These are phyloP conservation scores for Anthopleura xanthogrammica DNA, from an alignment of 92 coral and sea anemone species.

Conservation along the genomic window DNA sequence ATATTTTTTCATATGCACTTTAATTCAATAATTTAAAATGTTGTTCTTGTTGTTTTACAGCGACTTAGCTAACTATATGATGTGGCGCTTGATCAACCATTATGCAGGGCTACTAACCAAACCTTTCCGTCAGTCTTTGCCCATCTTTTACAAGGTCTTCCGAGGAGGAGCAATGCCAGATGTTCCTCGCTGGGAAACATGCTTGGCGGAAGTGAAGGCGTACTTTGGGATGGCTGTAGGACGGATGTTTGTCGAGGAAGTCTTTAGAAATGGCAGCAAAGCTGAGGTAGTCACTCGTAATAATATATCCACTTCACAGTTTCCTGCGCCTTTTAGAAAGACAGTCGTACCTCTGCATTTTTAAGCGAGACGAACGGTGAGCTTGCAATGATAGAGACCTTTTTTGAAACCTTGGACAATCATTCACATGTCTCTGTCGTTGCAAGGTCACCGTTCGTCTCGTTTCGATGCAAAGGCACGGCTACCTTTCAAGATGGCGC, in stretches of 20 bases:
- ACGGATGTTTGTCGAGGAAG: slow-evolving; percentile 65
- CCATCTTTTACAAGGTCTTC: slow-evolving; percentile 14
- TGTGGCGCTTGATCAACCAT: slow-evolving; percentile 61
- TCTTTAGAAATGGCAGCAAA: slow-evolving; percentile 64
- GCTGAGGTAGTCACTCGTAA: slow-evolving; percentile 28
- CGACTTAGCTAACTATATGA: slow-evolving; percentile 59
- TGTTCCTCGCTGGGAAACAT: slow-evolving; percentile 36
- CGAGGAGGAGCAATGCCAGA: not conserved
- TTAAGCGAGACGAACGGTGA: no score
- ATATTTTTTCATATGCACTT: no score
- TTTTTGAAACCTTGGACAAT: no score
- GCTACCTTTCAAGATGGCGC: no score
- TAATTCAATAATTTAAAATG: no score
- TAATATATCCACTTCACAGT: no score
- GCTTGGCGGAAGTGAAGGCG: slow-evolving; percentile 34
- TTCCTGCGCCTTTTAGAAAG: no score
- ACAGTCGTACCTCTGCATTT: no score
- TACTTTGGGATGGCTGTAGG: slow-evolving; percentile 65
- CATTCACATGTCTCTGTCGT: no score
- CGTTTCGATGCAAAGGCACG: no score
- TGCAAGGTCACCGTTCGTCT: no score
- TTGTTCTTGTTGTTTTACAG: slow-evolving; percentile 5
- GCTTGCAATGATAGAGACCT: no score
- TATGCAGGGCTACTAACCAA: slow-evolving; percentile 46
- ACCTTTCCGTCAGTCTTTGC: slow-evolving; percentile 30